Conservation (phyloP, 2,888 invertebrate species). For the Cremastinae sp. region DNA sequence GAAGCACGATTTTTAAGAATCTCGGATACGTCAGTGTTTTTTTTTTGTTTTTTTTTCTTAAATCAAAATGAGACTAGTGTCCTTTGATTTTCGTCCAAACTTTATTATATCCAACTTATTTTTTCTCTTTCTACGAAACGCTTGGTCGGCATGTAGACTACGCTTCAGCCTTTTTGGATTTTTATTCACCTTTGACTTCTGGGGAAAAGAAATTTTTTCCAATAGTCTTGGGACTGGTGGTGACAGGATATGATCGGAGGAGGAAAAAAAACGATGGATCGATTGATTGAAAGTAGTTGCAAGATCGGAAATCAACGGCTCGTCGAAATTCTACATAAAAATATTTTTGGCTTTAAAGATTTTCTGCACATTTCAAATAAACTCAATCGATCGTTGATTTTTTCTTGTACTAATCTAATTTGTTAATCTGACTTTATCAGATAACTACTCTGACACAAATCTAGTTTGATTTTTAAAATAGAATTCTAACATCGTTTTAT, state of each 20-base stretch:
- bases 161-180: conserved; percentile 45
- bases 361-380: too few species aligned
- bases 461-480: conserved; percentile 21
- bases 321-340: conserved; percentile 18
- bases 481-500: conserved; percentile 27
- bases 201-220: neutral
- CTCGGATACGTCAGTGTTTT: neutral
- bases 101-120: conserved; percentile 32
- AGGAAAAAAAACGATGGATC: conserved; percentile 25
- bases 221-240: conserved; percentile 15
- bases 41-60: neutral
- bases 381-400: conserved; percentile 24
- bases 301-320: conserved; percentile 10
- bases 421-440: too few species aligned
- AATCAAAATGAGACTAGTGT: neutral
- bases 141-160: conserved; percentile 60
- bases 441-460: conserved; percentile 44
- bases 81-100: conserved; percentile 38
- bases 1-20: neutral
- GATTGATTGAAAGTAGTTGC: conserved; percentile 8
- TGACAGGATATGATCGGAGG: conserved; percentile 17
- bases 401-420: conserved; percentile 5
- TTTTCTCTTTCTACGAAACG: conserved; percentile 30
- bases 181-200: conserved; percentile 22
- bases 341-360: conserved; percentile 14